Evolutionary conservation across 2,888 invertebrate genomes (phyloP).

Genomic region (Dryobota labecula): DNA sequence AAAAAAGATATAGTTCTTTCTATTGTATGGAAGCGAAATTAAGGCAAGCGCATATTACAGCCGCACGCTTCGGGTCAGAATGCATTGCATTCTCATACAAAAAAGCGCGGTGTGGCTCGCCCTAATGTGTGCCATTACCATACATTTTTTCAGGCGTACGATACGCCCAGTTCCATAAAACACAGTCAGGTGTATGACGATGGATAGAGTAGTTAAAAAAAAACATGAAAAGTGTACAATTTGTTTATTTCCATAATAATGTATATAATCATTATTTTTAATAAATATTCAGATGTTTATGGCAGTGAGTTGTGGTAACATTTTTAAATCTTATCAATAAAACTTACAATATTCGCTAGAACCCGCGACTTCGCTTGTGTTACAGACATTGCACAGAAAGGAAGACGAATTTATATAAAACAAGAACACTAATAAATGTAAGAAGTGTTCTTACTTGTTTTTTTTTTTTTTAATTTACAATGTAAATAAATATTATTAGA

Average conservation of each 20-base stretch:
- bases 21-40: neutral
- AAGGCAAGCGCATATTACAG: neutral
- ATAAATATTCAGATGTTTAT: slow-evolving; percentile 62
- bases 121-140: neutral
- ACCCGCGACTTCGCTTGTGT: slow-evolving; percentile 36
- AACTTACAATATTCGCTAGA: slow-evolving; percentile 50
- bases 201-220: slow-evolving; percentile 44
- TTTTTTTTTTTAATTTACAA: slow-evolving; percentile 9
- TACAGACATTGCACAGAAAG: slow-evolving; percentile 54
- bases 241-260: slow-evolving; percentile 67
- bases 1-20: neutral
- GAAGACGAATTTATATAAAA: slow-evolving; percentile 53
- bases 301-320: slow-evolving; percentile 67
- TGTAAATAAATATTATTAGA: slow-evolving; percentile 37
- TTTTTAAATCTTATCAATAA: slow-evolving; percentile 38
- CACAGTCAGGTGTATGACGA: neutral
- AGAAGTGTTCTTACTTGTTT: slow-evolving; percentile 4
- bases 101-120: neutral
- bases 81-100: neutral
- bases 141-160: neutral
- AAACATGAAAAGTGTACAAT: slow-evolving; percentile 63
- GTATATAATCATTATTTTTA: slow-evolving; percentile 54
- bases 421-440: slow-evolving; percentile 14
- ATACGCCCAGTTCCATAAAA: neutral
- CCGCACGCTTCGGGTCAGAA: neutral